Conservation (phyloP, 2,888 invertebrate genomes). For the Drosophila meridiana region DNA sequence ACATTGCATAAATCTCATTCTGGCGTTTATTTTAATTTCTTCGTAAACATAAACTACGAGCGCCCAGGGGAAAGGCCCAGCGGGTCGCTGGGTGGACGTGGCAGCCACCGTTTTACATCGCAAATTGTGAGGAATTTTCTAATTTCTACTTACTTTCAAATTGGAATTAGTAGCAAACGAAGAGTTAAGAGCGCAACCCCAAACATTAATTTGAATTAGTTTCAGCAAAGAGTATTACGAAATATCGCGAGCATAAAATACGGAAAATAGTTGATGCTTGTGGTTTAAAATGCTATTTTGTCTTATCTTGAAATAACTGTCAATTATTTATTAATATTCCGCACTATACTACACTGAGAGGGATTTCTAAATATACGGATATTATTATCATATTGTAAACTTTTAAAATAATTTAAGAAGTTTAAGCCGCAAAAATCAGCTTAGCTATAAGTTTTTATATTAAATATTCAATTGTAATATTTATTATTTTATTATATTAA, state of each 20-base stretch:
- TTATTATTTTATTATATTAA: no score
- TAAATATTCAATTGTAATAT: no score
- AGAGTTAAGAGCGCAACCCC: conserved; percentile 14
- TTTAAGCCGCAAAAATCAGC: no score
- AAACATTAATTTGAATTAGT: conserved; percentile 13
- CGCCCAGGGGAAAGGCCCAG: conserved; percentile 68
- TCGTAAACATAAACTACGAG: conserved; percentile 81
- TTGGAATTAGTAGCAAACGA: conserved; percentile 25
- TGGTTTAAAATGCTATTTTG: not conserved
- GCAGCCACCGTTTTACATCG: conserved; percentile 38
- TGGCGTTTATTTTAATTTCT: conserved; percentile 83
- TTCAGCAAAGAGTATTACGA: not conserved
- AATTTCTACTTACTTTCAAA: conserved; percentile 39
- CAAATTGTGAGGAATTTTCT: conserved; percentile 35
- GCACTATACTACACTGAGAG: no score
- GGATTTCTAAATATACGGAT: no score
- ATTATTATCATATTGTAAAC: no score
- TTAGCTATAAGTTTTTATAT: no score
- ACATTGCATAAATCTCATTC: conserved; percentile 83
- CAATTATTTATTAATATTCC: not conserved
- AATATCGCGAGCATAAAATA: not conserved
- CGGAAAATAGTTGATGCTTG: not conserved
- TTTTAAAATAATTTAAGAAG: no score
- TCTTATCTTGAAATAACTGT: not conserved
- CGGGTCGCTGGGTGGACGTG: conserved; percentile 24